Evolutionary conservation across 2,797 vertebrate genomes (phyloP).

Genomic region (Poeciliopsis presidionis): DNA sequence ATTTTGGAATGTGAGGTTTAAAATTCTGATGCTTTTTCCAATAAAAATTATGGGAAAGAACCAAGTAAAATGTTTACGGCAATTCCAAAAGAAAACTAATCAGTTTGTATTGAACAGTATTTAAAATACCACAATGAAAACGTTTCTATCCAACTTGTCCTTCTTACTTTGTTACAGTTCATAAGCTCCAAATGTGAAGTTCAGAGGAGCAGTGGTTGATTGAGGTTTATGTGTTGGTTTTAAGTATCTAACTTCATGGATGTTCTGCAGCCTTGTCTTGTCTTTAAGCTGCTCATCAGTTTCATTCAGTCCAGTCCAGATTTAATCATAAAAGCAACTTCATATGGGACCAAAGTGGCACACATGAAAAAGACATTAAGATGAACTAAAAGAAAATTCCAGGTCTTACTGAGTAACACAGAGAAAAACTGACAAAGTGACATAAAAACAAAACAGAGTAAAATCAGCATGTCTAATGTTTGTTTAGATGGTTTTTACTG

Average conservation of each 20-base stretch:
- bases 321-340: not conserved
- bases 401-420: not conserved
- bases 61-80: not conserved
- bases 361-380: no score
- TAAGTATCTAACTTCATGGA: not conserved
- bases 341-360: no score
- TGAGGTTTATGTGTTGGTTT: not conserved
- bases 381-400: no score
- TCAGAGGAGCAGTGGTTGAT: not conserved
- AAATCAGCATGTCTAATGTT: not conserved
- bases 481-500: not conserved
- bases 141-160: not conserved
- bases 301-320: not conserved
- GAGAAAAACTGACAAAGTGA: not conserved
- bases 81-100: not conserved
- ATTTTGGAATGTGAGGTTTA: not conserved
- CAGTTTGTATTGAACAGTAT: not conserved
- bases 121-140: not conserved
- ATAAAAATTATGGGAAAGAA: not conserved
- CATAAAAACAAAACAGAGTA: not conserved
- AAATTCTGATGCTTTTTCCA: constrained; percentile 1
- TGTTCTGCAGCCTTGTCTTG: not conserved
- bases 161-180: not conserved
- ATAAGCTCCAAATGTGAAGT: not conserved
- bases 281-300: not conserved